A percentile compares a stretch with the other conserved stretches of the same genome.
Evolutionary conservation across 2,113 vertebrate species (phyloP).

Genomic region (Vicugna pacos): DNA sequence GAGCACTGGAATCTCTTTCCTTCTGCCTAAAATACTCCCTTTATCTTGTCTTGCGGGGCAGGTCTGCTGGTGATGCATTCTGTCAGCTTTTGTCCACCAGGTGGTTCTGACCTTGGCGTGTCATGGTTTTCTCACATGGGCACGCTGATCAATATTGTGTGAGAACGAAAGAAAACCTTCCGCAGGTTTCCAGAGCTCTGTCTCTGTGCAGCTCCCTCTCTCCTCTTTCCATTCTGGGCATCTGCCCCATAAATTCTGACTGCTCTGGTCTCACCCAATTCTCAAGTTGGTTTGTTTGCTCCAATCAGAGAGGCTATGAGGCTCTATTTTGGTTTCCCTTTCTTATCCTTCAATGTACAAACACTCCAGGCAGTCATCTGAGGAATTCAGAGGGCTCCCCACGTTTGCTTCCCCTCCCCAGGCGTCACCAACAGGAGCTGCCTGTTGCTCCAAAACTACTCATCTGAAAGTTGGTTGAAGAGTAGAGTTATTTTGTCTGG

Average conservation of each 20-base stretch:
- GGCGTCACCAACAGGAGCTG: background rate
- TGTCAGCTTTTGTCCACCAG: background rate
- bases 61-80: background rate
- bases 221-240: background rate
- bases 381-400: too few species aligned
- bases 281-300: background rate
- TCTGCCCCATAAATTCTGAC: background rate
- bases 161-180: background rate
- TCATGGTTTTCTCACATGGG: background rate
- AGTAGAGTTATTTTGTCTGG: background rate
- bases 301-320: background rate
- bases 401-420: background rate
- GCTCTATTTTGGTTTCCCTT: background rate
- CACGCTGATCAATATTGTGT: fast-evolving
- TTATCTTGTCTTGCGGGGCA: background rate
- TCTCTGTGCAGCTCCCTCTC: background rate
- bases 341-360: background rate
- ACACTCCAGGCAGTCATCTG: background rate
- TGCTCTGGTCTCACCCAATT: background rate
- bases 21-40: background rate
- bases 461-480: background rate
- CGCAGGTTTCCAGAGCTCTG: background rate
- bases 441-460: background rate
- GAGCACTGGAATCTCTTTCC: too few species aligned
- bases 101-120: background rate